A percentile compares a stretch with the other conserved stretches of the same genome.
Conservation (phyloP, 2,888 invertebrate species). For the Chymomyza fuscimana region DNA sequence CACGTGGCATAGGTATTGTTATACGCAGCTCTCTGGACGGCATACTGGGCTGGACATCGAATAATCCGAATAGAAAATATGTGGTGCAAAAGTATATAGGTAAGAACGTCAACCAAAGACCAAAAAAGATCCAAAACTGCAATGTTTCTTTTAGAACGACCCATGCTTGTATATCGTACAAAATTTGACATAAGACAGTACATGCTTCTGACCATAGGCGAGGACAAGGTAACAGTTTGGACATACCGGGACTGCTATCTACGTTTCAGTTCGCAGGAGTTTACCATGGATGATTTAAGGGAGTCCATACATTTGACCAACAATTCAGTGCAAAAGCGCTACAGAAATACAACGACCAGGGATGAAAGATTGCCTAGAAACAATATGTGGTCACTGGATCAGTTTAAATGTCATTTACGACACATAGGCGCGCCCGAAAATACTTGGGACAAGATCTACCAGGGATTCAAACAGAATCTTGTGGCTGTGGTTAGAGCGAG, state of each 20-base stretch:
- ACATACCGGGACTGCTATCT: conserved; percentile 92
- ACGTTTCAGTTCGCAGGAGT: conserved; percentile 92
- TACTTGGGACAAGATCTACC: conserved; percentile 89
- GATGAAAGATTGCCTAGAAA: conserved; percentile 84
- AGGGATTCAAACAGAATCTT: conserved; percentile 91
- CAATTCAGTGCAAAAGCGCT: conserved; percentile 91
- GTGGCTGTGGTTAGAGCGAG: conserved; percentile 89
- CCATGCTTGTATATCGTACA: conserved; percentile 89
- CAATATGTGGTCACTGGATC: conserved; percentile 90
- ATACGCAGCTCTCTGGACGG: conserved; percentile 88
- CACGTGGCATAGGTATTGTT: conserved; percentile 90
- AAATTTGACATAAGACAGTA: conserved; percentile 96
- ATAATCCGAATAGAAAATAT: conserved; percentile 83
- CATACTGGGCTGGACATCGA: conserved; percentile 84
- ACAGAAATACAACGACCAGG: conserved; percentile 80
- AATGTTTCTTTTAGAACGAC: conserved; percentile 84
- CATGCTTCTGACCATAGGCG: conserved; percentile 87
- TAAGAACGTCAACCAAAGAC: conserved; percentile 75
- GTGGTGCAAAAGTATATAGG: conserved; percentile 95
- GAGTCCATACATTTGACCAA: conserved; percentile 94
- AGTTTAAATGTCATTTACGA: conserved; percentile 84
- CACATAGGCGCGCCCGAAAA: conserved; percentile 78
- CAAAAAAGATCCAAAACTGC: not conserved
- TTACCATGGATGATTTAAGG: conserved; percentile 87
- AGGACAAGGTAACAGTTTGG: conserved; percentile 90